Base-by-base conservation (phyloP, 2,797 vertebrate species). In the Anguilla anguilla region DNA sequence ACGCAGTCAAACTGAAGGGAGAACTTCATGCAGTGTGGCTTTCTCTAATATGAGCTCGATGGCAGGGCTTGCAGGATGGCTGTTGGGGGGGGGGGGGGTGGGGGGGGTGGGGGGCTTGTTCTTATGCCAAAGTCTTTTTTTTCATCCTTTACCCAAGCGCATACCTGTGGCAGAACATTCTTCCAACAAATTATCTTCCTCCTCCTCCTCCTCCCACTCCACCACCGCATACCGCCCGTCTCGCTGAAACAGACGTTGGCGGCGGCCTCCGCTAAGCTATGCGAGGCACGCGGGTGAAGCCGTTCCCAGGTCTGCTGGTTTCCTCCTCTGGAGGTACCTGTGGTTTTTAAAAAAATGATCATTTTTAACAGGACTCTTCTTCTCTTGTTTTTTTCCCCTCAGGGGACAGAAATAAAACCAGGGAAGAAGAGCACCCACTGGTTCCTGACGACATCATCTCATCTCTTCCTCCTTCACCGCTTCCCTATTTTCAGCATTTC, bases 151-250 rank as follows among this genome's bases (percentile, higher is more conserved):
- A 3, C n/a, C 69, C 69, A 35, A 39, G 72, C 22, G 43, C 77
- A 81, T 81, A 49, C 46, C 77, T 81, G 77, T 81, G 77, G 17
- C 77, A 2, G 46, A 81, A 81, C 77, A 49, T 81, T 39, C 35
- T 35, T 2, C 25, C 74, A 13, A 39, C 35, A 61, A 19, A 25
- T 61, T 4, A 79, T 25, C 77, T 13, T 3, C 4, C 77, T 5
- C 43, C 1, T 17, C 19, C 43, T 3, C 13, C 17, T 11, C n/a
- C 2, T n/a, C 43, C 43, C 4, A 51, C 43, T 6, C 77, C 0
- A 5, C 43, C 43, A 2, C 77, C 6, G 13, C 31, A 35, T 19
- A 35, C 72, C 72, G 72, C 77, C 43, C 17, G 15, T 79, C 74
- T 46, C 74, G 19, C 5, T 67, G 7, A 43, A 5, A 0, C 72